Evolutionary conservation across 2,888 invertebrate species (phyloP), one percentile per base, ranked within the genome.

Genomic region (Andrena hattorfiana): DNA sequence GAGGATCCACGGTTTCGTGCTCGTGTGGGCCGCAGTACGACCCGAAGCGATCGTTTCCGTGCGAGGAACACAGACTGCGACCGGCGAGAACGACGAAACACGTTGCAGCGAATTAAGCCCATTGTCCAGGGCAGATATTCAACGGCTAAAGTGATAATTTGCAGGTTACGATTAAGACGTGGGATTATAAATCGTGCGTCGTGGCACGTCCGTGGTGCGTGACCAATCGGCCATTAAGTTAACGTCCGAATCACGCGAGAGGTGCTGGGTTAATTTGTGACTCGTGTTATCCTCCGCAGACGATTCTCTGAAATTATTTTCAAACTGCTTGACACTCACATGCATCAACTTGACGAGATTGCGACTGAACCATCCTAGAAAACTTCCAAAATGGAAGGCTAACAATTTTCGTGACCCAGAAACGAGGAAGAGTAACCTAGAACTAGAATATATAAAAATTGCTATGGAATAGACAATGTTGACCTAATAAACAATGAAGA

Each of bases 171-270:
- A 92, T 92, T 91, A 90, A 92, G 92, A 92, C 87, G 81, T 92
- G 89, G 87, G 77, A 91, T 89, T 90, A 84, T 85, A 89, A 91
- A 88, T 85, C 83, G 83, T 85, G 83, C 84, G 87, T 90, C 89
- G 86, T 86, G 87, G 77, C 82, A 81, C 83, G 76, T 84, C 56
- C 63, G 66, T 59, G 63, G 88, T 90, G 92, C 93, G 93, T 93
- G 93, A 91, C 92, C 89, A 87, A 87, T 89, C 88, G 85, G 67
- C 87, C 90, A 91, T 93, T 92, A 91, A 88, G 83, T 81, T 83
- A 87, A 88, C 85, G 86, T 89, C 75, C 85, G 88, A 85, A 90
- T 91, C 92, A 92, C 92, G 91, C 91, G 86, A 91, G 84, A 91
- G 91, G 92, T 89, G 91, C 85, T 77, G 69, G 89, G 85, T 90